A percentile compares a stretch with the other conserved stretches of the same genome.
These are phyloP conservation scores for Ethmia dodecea DNA, from an alignment of 2,888 invertebrate genomes.

Conservation along the genomic window DNA sequence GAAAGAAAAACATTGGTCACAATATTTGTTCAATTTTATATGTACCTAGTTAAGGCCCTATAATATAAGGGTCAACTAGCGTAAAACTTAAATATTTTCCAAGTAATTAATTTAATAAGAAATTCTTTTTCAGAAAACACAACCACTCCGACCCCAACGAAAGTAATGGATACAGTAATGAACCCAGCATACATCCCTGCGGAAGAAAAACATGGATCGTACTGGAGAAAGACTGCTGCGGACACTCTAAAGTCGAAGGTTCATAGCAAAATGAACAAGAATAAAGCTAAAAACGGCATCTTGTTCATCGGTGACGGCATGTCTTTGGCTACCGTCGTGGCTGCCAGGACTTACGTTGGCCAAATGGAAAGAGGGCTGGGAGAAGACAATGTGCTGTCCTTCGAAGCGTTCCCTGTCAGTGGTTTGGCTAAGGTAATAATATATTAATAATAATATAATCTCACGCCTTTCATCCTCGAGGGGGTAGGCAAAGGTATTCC, in stretches of 20 bases:
- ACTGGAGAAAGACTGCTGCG: slow-evolving; percentile 51
- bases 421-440: slow-evolving; percentile 82
- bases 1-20: too few relatives aligned
- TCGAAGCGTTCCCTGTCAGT: slow-evolving; percentile 82
- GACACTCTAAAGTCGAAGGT: slow-evolving; percentile 47
- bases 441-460: too few relatives aligned
- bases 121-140: slow-evolving; percentile 40
- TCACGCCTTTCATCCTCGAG: too few relatives aligned
- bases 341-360: slow-evolving; percentile 82
- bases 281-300: slow-evolving; percentile 80
- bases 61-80: too few relatives aligned
- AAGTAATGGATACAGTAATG: slow-evolving; percentile 59
- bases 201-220: slow-evolving; percentile 59
- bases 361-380: slow-evolving; percentile 76
- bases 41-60: too few relatives aligned
- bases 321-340: slow-evolving; percentile 85
- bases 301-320: slow-evolving; percentile 87
- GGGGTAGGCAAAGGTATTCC: too few relatives aligned
- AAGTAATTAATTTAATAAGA: too few relatives aligned
- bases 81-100: too few relatives aligned
- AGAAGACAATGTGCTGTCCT: slow-evolving; percentile 80
- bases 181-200: slow-evolving; percentile 49
- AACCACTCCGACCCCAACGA: slow-evolving; percentile 44
- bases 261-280: slow-evolving; percentile 24
- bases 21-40: too few relatives aligned